A percentile compares a stretch with the other conserved stretches of the same genome.
Conservation (phyloP, 2,113 vertebrate genomes). For the Xyrauchen texanus region DNA sequence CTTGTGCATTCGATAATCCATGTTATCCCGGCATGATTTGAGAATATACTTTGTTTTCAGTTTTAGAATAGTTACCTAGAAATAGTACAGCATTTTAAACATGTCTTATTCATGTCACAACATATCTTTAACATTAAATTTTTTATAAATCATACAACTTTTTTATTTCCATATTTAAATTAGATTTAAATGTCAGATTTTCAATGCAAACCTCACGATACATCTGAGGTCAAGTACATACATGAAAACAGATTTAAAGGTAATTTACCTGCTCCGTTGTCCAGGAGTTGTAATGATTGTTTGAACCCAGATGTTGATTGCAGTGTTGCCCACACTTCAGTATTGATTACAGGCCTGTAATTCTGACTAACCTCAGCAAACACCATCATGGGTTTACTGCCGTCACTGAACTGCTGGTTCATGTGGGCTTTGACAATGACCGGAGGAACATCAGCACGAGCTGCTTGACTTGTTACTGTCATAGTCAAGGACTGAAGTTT, state of each 20-base stretch:
- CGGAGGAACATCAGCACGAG: constrained; percentile 48
- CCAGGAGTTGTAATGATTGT: constrained; percentile 61
- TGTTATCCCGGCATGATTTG: too few species aligned
- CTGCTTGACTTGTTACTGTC: constrained; percentile 64
- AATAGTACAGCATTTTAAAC: too few species aligned
- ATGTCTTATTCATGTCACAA: too few species aligned
- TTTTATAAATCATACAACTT: too few species aligned
- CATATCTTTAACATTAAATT: too few species aligned
- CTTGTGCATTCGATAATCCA: too few species aligned
- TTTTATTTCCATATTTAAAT: too few species aligned
- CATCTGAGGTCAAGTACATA: not conserved
- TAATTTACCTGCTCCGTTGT: constrained; percentile 72
- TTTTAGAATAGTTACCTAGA: too few species aligned
- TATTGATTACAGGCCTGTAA: constrained; percentile 62
- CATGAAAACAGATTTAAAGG: not conserved
- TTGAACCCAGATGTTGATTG: constrained; percentile 56
- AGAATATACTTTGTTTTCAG: too few species aligned
- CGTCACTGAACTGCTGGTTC: constrained; percentile 54
- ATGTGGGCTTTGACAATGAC: constrained; percentile 59
- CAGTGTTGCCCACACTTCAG: constrained; percentile 65
- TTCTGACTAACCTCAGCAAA: constrained; percentile 69
- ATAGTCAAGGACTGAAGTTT: constrained; percentile 62
- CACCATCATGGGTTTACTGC: constrained; percentile 62
- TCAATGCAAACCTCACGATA: too few species aligned
- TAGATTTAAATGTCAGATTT: too few species aligned